These are phyloP conservation scores for Benitochromis conjunctus DNA, from an alignment of 2,113 vertebrate species.

Conservation along the genomic window DNA sequence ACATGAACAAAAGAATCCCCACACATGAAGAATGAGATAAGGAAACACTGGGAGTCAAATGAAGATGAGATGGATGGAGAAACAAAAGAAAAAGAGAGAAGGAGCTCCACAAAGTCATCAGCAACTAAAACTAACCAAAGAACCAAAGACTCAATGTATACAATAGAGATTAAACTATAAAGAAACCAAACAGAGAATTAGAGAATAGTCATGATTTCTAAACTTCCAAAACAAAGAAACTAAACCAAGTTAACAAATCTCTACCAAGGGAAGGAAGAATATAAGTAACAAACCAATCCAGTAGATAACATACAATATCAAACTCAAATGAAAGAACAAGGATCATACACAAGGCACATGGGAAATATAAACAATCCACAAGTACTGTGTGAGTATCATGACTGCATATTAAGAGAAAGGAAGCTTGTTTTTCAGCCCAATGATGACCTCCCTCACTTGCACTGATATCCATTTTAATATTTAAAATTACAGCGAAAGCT, in stretches of 20 bases:
- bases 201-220: not conserved
- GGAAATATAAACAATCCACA: not conserved
- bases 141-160: not conserved
- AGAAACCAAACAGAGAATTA: not conserved
- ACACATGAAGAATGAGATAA: not conserved
- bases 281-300: too few relatives aligned
- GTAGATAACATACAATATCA: not conserved
- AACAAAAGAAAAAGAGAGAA: not conserved
- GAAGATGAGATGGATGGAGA: not conserved
- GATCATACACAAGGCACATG: not conserved
- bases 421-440: not conserved
- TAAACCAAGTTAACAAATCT: too few relatives aligned
- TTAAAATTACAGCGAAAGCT: not conserved
- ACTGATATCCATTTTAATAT: too few relatives aligned
- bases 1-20: not conserved
- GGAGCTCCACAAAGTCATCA: not conserved
- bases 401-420: not conserved
- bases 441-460: too few relatives aligned
- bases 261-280: too few relatives aligned
- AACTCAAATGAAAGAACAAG: not conserved
- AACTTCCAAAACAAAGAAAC: not conserved
- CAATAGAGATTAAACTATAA: not conserved
- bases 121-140: not conserved
- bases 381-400: not conserved
- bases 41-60: not conserved